These are phyloP conservation scores for Tadarida brasiliensis DNA, from an alignment of 2,797 vertebrate species.

Conservation along the genomic window DNA sequence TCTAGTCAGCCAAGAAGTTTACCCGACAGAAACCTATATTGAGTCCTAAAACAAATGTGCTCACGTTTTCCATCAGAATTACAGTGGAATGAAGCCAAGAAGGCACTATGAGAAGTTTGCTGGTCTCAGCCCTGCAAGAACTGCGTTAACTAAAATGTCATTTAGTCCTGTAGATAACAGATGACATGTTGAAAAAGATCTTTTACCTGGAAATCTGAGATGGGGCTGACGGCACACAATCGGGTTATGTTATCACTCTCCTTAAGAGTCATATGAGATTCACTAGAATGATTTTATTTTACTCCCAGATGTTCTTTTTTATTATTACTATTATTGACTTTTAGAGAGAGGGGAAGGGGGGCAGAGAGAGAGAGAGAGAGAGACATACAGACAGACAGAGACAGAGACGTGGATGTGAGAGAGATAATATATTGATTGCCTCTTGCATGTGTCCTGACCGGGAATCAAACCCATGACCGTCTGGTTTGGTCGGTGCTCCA, in stretches of 20 bases:
- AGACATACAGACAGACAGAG: too few species aligned
- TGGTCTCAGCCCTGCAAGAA: neutral
- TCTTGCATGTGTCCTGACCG: too few species aligned
- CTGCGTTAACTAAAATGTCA: neutral
- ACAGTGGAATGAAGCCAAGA: conserved; percentile 47
- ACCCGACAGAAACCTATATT: conserved; percentile 72
- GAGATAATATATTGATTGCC: too few species aligned
- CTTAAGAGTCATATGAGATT: conserved; percentile 10
- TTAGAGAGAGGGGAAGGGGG: too few species aligned
- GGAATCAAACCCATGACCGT: too few species aligned
- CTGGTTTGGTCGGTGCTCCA: too few species aligned
- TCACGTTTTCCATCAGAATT: conserved; percentile 63
- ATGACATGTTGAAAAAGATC: neutral
- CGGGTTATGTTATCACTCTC: neutral
- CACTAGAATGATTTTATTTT: conserved; percentile 75
- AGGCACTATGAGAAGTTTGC: neutral
- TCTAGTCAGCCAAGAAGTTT: conserved; percentile 77
- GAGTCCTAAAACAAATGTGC: conserved; percentile 18
- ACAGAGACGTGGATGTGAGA: too few species aligned
- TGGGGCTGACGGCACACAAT: neutral
- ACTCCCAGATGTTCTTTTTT: conserved; percentile 41
- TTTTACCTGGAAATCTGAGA: neutral
- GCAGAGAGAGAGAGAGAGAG: too few species aligned
- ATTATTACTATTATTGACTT: too few species aligned
- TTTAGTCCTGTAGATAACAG: neutral